Evolutionary conservation across 2,797 vertebrate species (phyloP).

Genomic region (Sparus aurata): DNA sequence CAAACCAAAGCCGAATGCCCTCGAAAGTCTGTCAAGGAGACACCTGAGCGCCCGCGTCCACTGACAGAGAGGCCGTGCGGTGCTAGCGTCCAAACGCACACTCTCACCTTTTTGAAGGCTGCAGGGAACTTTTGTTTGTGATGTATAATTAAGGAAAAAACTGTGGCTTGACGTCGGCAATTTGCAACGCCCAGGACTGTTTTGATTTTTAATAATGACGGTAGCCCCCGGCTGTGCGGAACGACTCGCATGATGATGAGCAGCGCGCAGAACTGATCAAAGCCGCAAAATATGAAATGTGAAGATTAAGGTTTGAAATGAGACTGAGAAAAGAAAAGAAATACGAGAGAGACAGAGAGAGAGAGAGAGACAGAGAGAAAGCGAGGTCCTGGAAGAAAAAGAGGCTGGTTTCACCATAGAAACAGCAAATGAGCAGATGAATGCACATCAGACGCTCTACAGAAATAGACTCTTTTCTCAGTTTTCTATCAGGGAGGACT

Average conservation of each 20-base stretch:
- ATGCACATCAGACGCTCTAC: conserved; percentile 33
- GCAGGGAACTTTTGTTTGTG: conserved; percentile 39
- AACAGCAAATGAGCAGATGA: conserved; percentile 44
- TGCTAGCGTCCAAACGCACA: neutral
- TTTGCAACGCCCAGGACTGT: conserved; percentile 28
- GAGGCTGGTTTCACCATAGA: conserved; percentile 36
- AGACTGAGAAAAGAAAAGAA: conserved; percentile 17
- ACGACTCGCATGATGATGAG: conserved; percentile 73
- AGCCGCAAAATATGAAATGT: conserved; percentile 67
- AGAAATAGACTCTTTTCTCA: conserved; percentile 36
- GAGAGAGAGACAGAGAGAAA: neutral
- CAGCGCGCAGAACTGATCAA: conserved; percentile 74
- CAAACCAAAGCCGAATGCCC: conserved; percentile 3
- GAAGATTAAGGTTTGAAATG: conserved; percentile 69
- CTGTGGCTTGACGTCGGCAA: conserved; percentile 11
- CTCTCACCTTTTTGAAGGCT: conserved; percentile 52
- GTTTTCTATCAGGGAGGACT: conserved; percentile 30
- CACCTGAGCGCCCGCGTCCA: conserved; percentile 35
- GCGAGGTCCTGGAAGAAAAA: conserved; percentile 10
- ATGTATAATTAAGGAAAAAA: conserved; percentile 62
- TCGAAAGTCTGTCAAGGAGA: conserved; percentile 31
- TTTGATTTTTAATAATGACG: conserved; percentile 72
- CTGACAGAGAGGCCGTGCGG: neutral
- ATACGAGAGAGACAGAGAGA: neutral
- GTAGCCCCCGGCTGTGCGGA: conserved; percentile 68